Base-by-base conservation (phyloP, 2,797 vertebrate species). In the Enteromius anoplus region DNA sequence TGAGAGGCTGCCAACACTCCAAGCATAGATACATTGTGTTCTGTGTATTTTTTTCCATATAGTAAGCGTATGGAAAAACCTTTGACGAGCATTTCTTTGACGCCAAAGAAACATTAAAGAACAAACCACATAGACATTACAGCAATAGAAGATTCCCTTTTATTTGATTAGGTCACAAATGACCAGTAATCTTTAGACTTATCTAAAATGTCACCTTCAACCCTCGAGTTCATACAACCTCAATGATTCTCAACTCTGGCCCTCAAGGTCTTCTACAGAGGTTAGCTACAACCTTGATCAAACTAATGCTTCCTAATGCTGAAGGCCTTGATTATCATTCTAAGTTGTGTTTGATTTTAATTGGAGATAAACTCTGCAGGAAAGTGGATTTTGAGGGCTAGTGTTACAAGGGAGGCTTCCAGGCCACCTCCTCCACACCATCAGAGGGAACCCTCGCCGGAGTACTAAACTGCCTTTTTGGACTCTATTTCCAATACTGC, bases 41-140 rank as follows among this genome's bases (percentile, higher is more conserved):
- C 47, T 75, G 19, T 11, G 34, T 10, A 60, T 40, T 70, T 34
- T 68, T 87, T 78, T 78, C 75, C 32, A 58, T 23, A 75, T 37
- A 75, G 55, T 81, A 79, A 82, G 75, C 55, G 47, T 21, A 40
- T 32, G 81, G 84, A 81, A 87, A 80, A 49, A n/a, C 49, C 12
- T 64, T 70, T 69, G 42, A 34, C 29, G n/a, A 37, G 60, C 69
- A 69, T 53, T 75, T 34, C 3, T 75, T n/a, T 40, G 15, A 65
- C 47, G 26, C 19, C 23, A 19, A 65, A 71, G 19, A 81, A 37
- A n/a, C 37, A 15, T 53, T 21, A 69, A 19, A 0, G 21, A 37
- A 32, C 32, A 55, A 19, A 23, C 45, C 19, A 14, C 42, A 10
- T 5, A 15, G 32, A 75, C 49, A 34, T 29, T 26, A 11, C 5